These are phyloP conservation scores for Thalassarche chlororhynchos DNA, from an alignment of 2,113 vertebrate species.

Conservation along the genomic window DNA sequence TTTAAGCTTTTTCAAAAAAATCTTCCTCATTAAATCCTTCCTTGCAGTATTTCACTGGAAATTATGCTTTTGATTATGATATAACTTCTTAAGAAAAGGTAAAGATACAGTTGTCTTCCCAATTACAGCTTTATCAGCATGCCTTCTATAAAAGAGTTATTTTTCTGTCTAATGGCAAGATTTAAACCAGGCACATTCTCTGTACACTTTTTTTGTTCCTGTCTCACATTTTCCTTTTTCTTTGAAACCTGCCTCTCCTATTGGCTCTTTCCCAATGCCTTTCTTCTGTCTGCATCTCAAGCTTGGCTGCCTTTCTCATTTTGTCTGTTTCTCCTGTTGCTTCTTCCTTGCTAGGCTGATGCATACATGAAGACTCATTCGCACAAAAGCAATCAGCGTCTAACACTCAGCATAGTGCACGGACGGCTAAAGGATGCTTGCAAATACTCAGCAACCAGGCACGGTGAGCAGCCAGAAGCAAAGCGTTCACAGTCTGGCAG, in stretches of 20 bases:
- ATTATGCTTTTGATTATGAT: slow-evolving; percentile 18
- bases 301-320: slow-evolving; percentile 66
- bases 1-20: background rate
- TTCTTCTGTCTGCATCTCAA: slow-evolving; percentile 59
- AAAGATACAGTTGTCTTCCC: slow-evolving; percentile 41
- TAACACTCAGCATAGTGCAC: background rate
- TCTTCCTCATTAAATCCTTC: slow-evolving; percentile 36
- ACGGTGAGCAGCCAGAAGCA: background rate
- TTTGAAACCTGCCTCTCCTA: slow-evolving; percentile 57
- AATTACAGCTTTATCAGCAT: slow-evolving; percentile 40
- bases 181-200: slow-evolving; percentile 5
- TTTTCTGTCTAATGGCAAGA: slow-evolving; percentile 33
- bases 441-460: background rate
- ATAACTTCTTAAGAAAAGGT: slow-evolving; percentile 18
- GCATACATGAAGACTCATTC: background rate
- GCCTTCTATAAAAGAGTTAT: background rate
- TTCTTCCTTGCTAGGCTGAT: background rate
- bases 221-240: background rate
- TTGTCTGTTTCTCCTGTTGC: slow-evolving; percentile 52
- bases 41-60: slow-evolving; percentile 39
- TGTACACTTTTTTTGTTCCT: background rate
- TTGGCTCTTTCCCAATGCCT: slow-evolving; percentile 44
- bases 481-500: background rate
- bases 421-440: background rate
- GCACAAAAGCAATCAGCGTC: slow-evolving; percentile 35